A percentile compares a stretch with the other conserved stretches of the same genome.
Evolutionary conservation across 2,797 vertebrate genomes (phyloP).

Genomic region (Notolepis coatsorum): DNA sequence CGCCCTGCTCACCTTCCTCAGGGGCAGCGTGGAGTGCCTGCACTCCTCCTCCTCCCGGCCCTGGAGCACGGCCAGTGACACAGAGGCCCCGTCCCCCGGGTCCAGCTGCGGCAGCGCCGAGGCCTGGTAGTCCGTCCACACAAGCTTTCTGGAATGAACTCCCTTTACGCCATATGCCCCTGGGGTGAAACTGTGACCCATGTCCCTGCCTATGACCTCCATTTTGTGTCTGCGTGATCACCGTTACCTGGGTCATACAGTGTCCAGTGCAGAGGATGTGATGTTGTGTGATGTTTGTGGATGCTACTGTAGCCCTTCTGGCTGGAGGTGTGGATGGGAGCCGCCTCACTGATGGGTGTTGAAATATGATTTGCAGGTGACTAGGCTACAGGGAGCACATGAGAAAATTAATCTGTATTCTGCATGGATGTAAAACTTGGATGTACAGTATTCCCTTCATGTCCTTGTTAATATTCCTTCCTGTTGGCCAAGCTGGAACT

Average conservation of each 20-base stretch:
- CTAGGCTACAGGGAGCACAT: constrained; percentile 1
- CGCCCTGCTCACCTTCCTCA: constrained; percentile 80
- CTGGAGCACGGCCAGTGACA: constrained; percentile 82
- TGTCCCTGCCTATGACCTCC: constrained; percentile 22
- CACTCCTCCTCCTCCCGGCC: constrained; percentile 70
- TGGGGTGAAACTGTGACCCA: constrained; percentile 26
- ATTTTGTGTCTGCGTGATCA: constrained; percentile 28
- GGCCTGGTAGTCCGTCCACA: constrained; percentile 74
- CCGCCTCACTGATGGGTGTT: constrained; percentile 33
- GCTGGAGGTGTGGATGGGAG: constrained; percentile 15
- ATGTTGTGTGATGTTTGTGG: constrained; percentile 39
- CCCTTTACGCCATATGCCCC: constrained; percentile 8
- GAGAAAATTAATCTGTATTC: constrained; percentile 58
- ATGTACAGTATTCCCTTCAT: constrained; percentile 58
- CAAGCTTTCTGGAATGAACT: constrained; percentile 16
- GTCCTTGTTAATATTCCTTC: constrained; percentile 64
- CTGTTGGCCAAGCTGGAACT: constrained; percentile 52
- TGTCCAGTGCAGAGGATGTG: constrained; percentile 33
- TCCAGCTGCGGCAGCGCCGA: constrained; percentile 84
- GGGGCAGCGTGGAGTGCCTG: constrained; percentile 82
- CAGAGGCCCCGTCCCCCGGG: constrained; percentile 82
- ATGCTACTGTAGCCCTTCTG: constrained; percentile 14
- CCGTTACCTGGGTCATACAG: neutral
- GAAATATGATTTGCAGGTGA: constrained; percentile 45
- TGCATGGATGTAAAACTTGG: constrained; percentile 72